phyloP scores from a whole-genome alignment of 2,888 invertebrate genomes.

The Charanyca ferruginea region DNA sequence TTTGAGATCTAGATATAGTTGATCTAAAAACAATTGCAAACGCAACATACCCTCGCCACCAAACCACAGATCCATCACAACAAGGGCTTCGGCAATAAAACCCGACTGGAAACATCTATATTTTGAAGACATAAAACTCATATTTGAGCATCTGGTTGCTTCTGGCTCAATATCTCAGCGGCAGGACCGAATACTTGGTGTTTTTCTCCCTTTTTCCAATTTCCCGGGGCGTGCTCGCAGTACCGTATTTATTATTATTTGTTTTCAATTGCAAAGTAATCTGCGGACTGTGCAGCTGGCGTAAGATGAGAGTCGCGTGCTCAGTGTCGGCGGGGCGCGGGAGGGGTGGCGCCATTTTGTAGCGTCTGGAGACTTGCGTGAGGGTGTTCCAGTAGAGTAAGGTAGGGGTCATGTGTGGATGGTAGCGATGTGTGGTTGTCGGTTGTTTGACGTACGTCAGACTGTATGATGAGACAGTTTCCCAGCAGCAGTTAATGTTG shows the following conservation, averaged over 20 bases:
- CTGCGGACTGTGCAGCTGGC: constrained; percentile 86
- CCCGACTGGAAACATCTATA: constrained; percentile 62
- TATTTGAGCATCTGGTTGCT: constrained; percentile 82
- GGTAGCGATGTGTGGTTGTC: neutral
- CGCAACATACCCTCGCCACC: constrained; percentile 19
- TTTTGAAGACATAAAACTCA: constrained; percentile 78
- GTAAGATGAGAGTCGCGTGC: constrained; percentile 73
- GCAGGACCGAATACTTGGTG: constrained; percentile 69
- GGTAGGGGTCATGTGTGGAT: constrained; percentile 8
- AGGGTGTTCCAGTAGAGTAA: constrained; percentile 3
- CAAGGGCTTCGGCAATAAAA: constrained; percentile 57
- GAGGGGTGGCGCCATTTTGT: constrained; percentile 17
- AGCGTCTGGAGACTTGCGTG: constrained; percentile 30
- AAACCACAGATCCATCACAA: constrained; percentile 55
- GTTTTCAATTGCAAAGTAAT: constrained; percentile 90
- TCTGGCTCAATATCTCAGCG: constrained; percentile 78
- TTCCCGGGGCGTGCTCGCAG: constrained; percentile 81
- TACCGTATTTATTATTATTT: constrained; percentile 89
- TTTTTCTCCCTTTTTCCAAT: constrained; percentile 86
- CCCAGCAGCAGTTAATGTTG: too few species aligned
- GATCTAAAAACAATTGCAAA: constrained; percentile 27
- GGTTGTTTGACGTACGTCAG: neutral
- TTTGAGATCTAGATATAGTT: too few species aligned
- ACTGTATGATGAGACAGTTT: too few species aligned
- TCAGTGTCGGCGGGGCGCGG: constrained; percentile 38